Evolutionary conservation across 2,113 vertebrate species (phyloP).

Genomic region (Vulpes vulpes): DNA sequence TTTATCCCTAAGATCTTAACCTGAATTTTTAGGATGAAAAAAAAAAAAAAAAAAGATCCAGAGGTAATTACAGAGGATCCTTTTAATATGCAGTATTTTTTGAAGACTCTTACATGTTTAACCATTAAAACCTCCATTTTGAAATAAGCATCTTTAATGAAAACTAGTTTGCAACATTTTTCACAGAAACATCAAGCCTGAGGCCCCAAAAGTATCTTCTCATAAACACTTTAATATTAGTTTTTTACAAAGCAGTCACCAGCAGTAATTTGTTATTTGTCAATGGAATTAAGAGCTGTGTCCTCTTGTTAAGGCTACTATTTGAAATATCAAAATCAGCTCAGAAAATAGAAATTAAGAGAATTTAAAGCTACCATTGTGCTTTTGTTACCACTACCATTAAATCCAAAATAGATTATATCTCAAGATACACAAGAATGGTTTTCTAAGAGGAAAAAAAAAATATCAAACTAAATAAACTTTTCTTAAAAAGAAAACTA

Average conservation of each 20-base stretch:
- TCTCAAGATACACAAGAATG: not conserved
- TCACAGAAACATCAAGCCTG: not conserved
- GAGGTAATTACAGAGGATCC: not conserved
- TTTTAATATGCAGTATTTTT: not conserved
- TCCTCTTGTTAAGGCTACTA: constrained; percentile 12
- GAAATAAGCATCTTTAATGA: not conserved
- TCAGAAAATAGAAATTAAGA: constrained; percentile 42
- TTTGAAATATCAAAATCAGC: constrained; percentile 34
- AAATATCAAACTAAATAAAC: not conserved
- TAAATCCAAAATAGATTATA: constrained; percentile 15
- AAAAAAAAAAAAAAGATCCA: not conserved
- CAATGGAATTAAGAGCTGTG: not conserved
- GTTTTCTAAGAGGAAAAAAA: not conserved
- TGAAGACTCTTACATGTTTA: not conserved
- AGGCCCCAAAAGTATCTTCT: not conserved
- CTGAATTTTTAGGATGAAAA: constrained; percentile 1
- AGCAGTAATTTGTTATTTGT: not conserved
- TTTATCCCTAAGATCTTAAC: constrained; percentile 37
- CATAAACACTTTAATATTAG: not conserved
- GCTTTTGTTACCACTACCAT: not conserved
- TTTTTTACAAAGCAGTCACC: constrained; percentile 17
- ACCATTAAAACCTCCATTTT: not conserved
- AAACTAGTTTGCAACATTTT: constrained; percentile 32
- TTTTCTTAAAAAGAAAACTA: not conserved
- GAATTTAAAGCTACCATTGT: not conserved